Evolutionary conservation across 1,140 invertebrate species (phyloP).

Genomic region (Octopus sinensis): DNA sequence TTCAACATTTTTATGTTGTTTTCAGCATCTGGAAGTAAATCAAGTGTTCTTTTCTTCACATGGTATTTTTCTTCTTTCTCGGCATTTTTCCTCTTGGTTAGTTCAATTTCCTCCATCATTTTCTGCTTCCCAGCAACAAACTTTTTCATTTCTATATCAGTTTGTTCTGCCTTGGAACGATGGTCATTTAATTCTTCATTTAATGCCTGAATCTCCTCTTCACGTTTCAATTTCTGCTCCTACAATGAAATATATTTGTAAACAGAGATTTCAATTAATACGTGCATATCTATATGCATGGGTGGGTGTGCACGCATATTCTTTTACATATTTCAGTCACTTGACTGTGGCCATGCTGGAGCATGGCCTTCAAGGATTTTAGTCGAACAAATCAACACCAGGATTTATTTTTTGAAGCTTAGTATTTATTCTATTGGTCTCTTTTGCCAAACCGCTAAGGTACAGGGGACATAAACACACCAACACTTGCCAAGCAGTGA

Average conservation of each 20-base stretch:
- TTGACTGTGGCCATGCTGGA: too few species aligned
- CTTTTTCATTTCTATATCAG: constrained; percentile 48
- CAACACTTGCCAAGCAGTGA: too few species aligned
- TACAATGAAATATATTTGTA: constrained; percentile 25
- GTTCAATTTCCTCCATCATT: constrained; percentile 47
- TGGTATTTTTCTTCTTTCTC: constrained; percentile 52
- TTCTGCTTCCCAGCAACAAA: constrained; percentile 47
- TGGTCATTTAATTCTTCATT: constrained; percentile 46
- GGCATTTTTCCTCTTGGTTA: constrained; percentile 30
- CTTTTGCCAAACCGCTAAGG: too few species aligned
- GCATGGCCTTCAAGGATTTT: too few species aligned
- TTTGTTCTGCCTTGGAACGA: constrained; percentile 38
- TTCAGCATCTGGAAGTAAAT: constrained; percentile 65
- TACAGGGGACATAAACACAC: too few species aligned
- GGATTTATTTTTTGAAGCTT: too few species aligned
- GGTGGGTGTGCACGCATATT: neutral
- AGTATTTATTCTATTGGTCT: too few species aligned
- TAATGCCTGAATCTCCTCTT: constrained; percentile 50
- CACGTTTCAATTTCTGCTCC: constrained; percentile 51
- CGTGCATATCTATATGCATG: neutral
- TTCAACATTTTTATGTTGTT: constrained; percentile 66
- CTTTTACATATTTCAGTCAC: too few species aligned
- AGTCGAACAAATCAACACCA: too few species aligned
- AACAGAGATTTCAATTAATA: neutral
- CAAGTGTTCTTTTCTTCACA: constrained; percentile 64